Base-by-base conservation (phyloP, 2,113 vertebrate genomes). In the Psettodes erumei region DNA sequence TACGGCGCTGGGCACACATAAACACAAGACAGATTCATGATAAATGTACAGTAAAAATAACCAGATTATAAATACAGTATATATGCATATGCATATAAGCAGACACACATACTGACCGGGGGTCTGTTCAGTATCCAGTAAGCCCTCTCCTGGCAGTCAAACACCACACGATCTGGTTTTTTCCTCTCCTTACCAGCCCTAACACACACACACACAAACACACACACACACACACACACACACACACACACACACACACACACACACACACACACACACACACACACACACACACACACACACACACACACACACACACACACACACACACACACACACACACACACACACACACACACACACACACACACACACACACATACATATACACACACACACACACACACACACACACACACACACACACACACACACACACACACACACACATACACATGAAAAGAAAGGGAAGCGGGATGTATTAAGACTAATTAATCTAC, bases 101-200 rank as follows among this genome's bases (percentile, higher is more conserved):
- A 56, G 37, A 56, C 18, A 62, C 4, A 61, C 21, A 67, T 28
- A 84, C 90, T 96, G 92, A 99, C 98, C 9, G 97, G 96, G 42
- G 97, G 93, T 19, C 95, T 90, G 86, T 98, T 96, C 50, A 98
- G 94, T 11, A 98, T 94, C 98, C 98, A 99, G 66, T 97, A 98
- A 0, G 97, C 98, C 83, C 97, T 96, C 90, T 99, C 98, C 93
- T 99, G 98, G 90, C 96, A 97, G 74, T 98, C 96, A 86, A 98
- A 90, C 1, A 97, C 95, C 0, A 97, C 96, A 8, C 96, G 94
- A 67, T 99, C 98, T 0, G 91, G 93, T 68, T 98, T 99, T 86
- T 91, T 95, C 79, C 97, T 91, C 81, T 96, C 95, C 82, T 95
- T 96, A 18, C 94, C 95, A 2, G 95, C 94, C 86, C 98, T 99